These are phyloP conservation scores for Stictonetta naevosa DNA, from an alignment of 2,113 vertebrate species.

Conservation along the genomic window DNA sequence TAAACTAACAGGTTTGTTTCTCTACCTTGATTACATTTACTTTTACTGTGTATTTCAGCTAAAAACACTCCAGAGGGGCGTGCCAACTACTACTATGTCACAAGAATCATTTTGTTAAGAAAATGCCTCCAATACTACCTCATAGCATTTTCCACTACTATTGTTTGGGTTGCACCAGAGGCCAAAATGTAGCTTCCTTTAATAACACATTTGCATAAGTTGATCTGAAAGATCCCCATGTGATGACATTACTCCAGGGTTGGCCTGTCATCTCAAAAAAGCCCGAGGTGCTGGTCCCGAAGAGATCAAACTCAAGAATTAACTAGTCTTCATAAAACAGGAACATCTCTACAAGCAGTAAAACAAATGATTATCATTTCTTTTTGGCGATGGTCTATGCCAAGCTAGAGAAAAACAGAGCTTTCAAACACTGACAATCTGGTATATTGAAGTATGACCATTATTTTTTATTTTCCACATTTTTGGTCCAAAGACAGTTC, in stretches of 20 bases:
- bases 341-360: conserved; percentile 80
- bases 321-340: conserved; percentile 80
- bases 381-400: conserved; percentile 82
- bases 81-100: conserved; percentile 9
- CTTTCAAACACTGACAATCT: conserved; percentile 88
- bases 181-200: conserved; percentile 77
- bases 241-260: conserved; percentile 78
- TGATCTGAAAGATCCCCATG: conserved; percentile 80
- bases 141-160: conserved; percentile 76
- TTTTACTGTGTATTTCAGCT: conserved; percentile 26
- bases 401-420: conserved; percentile 87
- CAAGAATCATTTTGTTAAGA: conserved; percentile 74
- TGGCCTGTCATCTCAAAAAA: conserved; percentile 76
- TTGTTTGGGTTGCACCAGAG: conserved; percentile 81
- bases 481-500: conserved; percentile 91
- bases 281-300: conserved; percentile 73
- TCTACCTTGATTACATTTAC: conserved; percentile 18
- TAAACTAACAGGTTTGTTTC: conserved; percentile 38
- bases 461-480: conserved; percentile 91
- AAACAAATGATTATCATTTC: conserved; percentile 85
- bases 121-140: conserved; percentile 69
- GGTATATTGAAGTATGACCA: conserved; percentile 88
- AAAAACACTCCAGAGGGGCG: conserved; percentile 47
- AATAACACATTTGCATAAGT: conserved; percentile 85
- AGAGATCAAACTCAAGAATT: conserved; percentile 82